Evolutionary conservation across 1,140 invertebrate species (phyloP).

Genomic region (Himalopsyche phryganea): DNA sequence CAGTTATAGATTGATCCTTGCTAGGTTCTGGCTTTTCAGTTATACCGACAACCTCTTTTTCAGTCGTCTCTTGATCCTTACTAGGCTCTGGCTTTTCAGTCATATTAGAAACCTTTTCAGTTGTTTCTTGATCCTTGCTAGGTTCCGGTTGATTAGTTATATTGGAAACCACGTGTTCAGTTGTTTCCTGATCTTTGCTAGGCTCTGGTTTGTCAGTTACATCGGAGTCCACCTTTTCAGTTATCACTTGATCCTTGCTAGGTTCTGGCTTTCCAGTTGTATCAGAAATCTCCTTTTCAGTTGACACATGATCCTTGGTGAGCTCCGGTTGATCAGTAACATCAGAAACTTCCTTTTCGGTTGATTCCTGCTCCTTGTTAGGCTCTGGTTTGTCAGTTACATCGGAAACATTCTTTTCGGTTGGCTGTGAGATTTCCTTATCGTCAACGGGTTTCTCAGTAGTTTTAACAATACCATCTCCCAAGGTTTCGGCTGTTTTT

Average conservation of each 20-base stretch:
- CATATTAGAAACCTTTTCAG: background rate
- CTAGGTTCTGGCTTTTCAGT: slow-evolving; percentile 28
- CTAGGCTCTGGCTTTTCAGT: background rate
- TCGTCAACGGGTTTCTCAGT: too few relatives aligned
- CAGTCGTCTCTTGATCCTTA: background rate
- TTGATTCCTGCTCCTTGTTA: slow-evolving; percentile 1
- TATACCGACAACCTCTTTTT: background rate
- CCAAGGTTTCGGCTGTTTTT: too few relatives aligned
- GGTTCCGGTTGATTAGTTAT: background rate
- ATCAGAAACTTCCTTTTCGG: background rate
- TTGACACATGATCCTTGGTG: background rate
- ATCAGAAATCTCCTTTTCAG: background rate
- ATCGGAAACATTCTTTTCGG: slow-evolving; percentile 17
- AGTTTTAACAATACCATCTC: too few relatives aligned
- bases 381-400: background rate
- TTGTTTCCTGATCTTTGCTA: slow-evolving; percentile 12
- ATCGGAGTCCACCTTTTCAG: background rate
- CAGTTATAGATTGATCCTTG: slow-evolving; percentile 7
- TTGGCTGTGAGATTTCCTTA: slow-evolving; percentile 2
- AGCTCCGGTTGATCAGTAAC: background rate
- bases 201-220: slow-evolving; percentile 28
- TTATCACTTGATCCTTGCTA: background rate
- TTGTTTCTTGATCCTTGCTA: background rate
- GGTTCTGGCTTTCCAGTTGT: background rate
- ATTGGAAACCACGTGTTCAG: slow-evolving; percentile 2